A percentile compares a stretch with the other conserved stretches of the same genome.
Evolutionary conservation across 2,888 invertebrate genomes (phyloP).

Genomic region (Lepidocyrtoides sp.): DNA sequence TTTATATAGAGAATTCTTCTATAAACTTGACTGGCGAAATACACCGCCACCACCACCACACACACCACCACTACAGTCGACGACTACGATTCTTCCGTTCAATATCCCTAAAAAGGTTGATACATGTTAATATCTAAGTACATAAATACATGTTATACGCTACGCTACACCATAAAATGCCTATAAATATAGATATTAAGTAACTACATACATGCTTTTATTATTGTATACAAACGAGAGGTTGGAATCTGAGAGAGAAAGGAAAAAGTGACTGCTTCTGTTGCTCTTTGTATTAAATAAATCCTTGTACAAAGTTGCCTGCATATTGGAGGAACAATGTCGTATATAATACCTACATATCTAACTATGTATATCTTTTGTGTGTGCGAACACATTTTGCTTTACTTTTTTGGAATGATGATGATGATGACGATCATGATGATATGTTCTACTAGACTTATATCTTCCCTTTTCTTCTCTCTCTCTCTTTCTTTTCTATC

Average conservation of each 20-base stretch:
- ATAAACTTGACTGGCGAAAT: conserved; percentile 29
- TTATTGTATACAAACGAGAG: conserved; percentile 73
- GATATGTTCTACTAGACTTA: conserved; percentile 57
- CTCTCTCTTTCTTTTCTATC: conserved; percentile 24
- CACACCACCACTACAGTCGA: conserved; percentile 68
- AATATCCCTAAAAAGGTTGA: conserved; percentile 70
- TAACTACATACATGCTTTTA: conserved; percentile 46
- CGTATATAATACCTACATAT: not conserved
- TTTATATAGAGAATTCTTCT: conserved; percentile 48
- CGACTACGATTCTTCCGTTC: conserved; percentile 67
- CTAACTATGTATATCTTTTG: not conserved
- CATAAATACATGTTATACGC: conserved; percentile 39
- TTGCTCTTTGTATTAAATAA: conserved; percentile 63
- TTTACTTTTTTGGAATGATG: conserved; percentile 58
- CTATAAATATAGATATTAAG: conserved; percentile 31
- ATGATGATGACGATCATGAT: conserved; percentile 46
- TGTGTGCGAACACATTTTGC: conserved; percentile 64
- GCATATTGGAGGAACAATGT: conserved; percentile 11
- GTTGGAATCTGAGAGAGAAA: conserved; percentile 39
- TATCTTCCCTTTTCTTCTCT: conserved; percentile 20
- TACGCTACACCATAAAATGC: conserved; percentile 37
- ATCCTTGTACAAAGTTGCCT: conserved; percentile 6
- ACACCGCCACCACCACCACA: conserved; percentile 68
- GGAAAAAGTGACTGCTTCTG: conserved; percentile 66
- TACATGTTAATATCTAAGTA: conserved; percentile 53